Conservation (phyloP, 2,797 vertebrate species). For the Lepilemur ruficaudatus region DNA sequence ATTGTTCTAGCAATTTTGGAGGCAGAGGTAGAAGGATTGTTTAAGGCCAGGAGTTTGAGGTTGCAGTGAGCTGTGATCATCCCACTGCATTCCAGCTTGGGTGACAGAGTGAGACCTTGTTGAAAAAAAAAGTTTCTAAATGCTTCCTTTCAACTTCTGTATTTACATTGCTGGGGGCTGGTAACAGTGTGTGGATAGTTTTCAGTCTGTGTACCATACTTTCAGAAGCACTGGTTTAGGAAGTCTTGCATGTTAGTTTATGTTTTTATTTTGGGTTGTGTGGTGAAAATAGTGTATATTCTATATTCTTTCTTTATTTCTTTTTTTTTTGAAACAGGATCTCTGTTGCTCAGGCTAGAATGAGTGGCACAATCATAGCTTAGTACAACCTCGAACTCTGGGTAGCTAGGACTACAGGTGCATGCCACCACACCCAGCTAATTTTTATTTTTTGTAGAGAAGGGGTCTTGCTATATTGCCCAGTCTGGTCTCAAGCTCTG, state of each 20-base stretch:
- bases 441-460: not conserved
- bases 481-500: not conserved
- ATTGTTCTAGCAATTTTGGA: not conserved
- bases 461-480: not conserved
- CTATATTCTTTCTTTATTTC: not conserved
- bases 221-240: constrained; percentile 6
- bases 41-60: not conserved
- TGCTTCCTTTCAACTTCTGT: not conserved
- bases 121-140: not conserved
- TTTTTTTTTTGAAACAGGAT: too few species aligned
- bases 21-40: not conserved
- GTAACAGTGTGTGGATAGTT: not conserved
- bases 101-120: not conserved
- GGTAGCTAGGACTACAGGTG: not conserved
- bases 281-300: not conserved
- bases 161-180: not conserved
- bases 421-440: not conserved
- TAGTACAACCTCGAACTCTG: not conserved
- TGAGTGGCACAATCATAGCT: not conserved
- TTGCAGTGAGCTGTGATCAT: not conserved
- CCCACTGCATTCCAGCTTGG: not conserved
- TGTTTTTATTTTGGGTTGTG: constrained; percentile 10
- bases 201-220: not conserved
- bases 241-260: not conserved
- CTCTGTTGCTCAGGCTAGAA: not conserved